phyloP scores from a whole-genome alignment of 1,140 invertebrate species.

The Drosophila eugracilis region DNA sequence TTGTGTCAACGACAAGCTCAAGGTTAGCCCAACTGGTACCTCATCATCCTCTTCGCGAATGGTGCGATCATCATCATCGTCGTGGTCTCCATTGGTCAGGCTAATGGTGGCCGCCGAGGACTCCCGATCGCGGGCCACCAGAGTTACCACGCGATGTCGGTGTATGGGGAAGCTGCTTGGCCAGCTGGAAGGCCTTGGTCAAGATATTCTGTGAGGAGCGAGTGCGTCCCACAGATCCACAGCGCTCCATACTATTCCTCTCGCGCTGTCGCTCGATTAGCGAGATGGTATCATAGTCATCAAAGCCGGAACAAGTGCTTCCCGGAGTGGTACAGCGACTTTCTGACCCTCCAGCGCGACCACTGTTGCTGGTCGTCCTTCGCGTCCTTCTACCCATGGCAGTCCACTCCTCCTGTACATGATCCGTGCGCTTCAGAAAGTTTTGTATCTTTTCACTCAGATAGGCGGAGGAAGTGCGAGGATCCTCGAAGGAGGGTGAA shows the following conservation, averaged over 20 bases:
- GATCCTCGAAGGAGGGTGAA: constrained; percentile 90
- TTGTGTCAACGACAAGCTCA: constrained; percentile 54
- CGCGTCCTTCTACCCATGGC: constrained; percentile 83
- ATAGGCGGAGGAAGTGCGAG: constrained; percentile 90
- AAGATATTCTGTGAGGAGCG: constrained; percentile 91
- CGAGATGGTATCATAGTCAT: constrained; percentile 81
- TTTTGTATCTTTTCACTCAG: constrained; percentile 91
- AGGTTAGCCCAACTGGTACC: constrained; percentile 67
- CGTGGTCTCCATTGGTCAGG: constrained; percentile 31
- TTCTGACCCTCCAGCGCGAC: constrained; percentile 49
- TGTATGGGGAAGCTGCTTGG: constrained; percentile 86
- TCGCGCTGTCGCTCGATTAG: constrained; percentile 80
- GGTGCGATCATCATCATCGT: constrained; percentile 80
- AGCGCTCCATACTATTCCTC: constrained; percentile 76
- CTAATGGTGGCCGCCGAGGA: constrained; percentile 54
- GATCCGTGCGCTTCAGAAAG: constrained; percentile 92
- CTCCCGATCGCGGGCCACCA: constrained; percentile 86
- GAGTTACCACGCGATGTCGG: constrained; percentile 80
- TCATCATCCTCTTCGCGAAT: constrained; percentile 82
- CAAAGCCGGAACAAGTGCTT: constrained; percentile 60
- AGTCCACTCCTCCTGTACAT: constrained; percentile 93
- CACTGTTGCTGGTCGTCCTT: constrained; percentile 61
- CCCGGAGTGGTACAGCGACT: constrained; percentile 75
- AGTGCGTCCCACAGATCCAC: constrained; percentile 86
- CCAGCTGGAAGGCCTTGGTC: constrained; percentile 91